Percentiles rank a stretch among this genome's conserved stretches.
Conservation (phyloP, 35 echinoderm and acorn worm species). For the Anneissia japonica region DNA sequence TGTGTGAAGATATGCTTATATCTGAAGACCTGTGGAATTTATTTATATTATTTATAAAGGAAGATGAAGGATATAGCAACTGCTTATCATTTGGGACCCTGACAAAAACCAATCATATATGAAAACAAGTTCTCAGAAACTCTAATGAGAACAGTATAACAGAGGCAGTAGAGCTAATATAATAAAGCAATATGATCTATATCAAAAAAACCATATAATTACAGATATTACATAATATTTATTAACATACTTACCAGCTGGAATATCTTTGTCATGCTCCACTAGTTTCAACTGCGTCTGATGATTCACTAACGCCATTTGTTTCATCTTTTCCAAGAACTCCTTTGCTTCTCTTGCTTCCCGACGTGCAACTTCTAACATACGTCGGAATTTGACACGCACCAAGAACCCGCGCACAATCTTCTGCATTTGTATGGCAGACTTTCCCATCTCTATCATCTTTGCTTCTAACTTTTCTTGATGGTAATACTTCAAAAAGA, state of each 20-base stretch:
- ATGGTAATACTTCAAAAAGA: conserved; percentile 99
- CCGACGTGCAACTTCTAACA: conserved; percentile 35
- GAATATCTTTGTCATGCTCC: conserved; percentile 73
- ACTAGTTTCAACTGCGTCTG: conserved; percentile 42
- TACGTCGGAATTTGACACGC: conserved; percentile 30
- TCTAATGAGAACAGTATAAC: no score
- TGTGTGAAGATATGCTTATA: no score
- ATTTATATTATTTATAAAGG: no score
- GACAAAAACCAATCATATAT: no score
- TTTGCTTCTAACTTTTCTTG: conserved; percentile 78
- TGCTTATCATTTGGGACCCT: no score
- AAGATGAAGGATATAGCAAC: no score
- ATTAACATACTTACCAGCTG: conserved; percentile 40
- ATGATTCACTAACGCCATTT: conserved; percentile 46
- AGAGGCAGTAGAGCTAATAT: no score
- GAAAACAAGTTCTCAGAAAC: no score
- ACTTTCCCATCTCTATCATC: conserved; percentile 50
- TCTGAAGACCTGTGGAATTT: no score
- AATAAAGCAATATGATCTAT: no score
- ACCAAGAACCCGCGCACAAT: conserved; percentile 82
- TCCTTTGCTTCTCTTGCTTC: conserved; percentile 37
- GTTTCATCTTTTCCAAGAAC: conserved; percentile 45
- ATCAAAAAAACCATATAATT: no score
- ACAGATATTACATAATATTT: not conserved
- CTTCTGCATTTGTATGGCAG: conserved; percentile 63